A percentile compares a stretch with the other conserved stretches of the same genome.
phyloP scores from a whole-genome alignment of 2,113 vertebrate species.

The Tympanuchus pallidicinctus region DNA sequence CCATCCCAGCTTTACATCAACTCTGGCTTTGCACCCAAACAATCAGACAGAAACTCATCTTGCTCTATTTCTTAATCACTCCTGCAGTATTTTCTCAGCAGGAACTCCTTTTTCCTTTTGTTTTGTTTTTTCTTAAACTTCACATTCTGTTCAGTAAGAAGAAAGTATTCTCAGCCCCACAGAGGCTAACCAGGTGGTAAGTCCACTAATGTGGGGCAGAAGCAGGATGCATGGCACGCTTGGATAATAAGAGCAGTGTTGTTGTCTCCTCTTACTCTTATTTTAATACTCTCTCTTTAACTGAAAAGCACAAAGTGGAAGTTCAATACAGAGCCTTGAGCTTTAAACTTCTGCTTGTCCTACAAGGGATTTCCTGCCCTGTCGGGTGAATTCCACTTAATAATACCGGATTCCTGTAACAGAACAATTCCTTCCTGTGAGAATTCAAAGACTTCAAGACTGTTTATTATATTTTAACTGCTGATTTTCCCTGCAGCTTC shows the following conservation, averaged over 20 bases:
- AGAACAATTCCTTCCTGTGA: slow-evolving; percentile 65
- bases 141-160: neutral
- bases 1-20: neutral
- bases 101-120: neutral
- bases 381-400: slow-evolving; percentile 68
- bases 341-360: slow-evolving; percentile 69
- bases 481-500: slow-evolving; percentile 56
- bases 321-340: slow-evolving; percentile 51
- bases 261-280: neutral
- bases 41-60: neutral
- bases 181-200: neutral
- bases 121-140: neutral
- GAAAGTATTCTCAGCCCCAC: slow-evolving; percentile 24
- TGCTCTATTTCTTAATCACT: neutral
- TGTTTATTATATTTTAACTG: slow-evolving; percentile 66
- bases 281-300: slow-evolving; percentile 39
- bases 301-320: slow-evolving; percentile 17
- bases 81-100: neutral
- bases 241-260: neutral
- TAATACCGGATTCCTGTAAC: slow-evolving; percentile 62
- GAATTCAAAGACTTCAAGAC: slow-evolving; percentile 56
- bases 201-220: slow-evolving; percentile 24
- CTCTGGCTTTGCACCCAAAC: neutral
- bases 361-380: slow-evolving; percentile 70
- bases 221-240: neutral